Conservation (phyloP, 2,888 invertebrate genomes). For the Octonoba sinensis region DNA sequence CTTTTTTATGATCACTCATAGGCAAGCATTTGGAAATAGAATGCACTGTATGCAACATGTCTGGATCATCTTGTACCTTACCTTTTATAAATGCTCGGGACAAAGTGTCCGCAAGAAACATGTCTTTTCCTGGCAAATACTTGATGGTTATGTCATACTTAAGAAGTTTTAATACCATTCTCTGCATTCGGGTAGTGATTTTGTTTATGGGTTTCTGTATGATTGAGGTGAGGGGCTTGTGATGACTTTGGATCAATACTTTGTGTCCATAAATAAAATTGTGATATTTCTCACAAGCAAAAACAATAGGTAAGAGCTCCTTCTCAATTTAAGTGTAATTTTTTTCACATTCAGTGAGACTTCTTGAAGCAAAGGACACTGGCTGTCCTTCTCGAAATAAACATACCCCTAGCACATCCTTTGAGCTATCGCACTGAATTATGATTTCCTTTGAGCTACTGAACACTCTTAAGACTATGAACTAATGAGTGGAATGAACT, state of each 20-base stretch:
- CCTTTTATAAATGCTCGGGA: conserved; percentile 14
- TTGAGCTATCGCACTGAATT: conserved; percentile 20
- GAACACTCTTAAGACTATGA: conserved; percentile 15
- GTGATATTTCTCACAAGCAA: conserved; percentile 7
- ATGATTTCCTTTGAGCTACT: background rate
- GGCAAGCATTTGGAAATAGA: background rate
- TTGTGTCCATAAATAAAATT: conserved; percentile 3
- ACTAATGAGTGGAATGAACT: too few species aligned
- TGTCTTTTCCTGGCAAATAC: conserved; percentile 15
- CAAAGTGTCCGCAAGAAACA: conserved; percentile 24
- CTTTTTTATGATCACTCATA: conserved; percentile 10
- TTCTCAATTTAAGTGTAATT: conserved; percentile 17
- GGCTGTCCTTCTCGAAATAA: conserved; percentile 1
- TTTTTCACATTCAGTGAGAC: conserved; percentile 9
- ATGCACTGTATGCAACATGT: conserved; percentile 6
- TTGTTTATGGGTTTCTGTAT: conserved; percentile 1
- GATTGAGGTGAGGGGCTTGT: too few species aligned
- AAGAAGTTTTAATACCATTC: conserved; percentile 8
- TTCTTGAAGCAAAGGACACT: background rate
- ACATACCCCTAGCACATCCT: conserved; percentile 9
- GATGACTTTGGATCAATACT: conserved; percentile 9
- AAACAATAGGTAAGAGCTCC: conserved; percentile 13
- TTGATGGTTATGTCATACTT: background rate
- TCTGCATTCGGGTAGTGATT: conserved; percentile 7
- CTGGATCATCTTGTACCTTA: conserved; percentile 1